Percentiles rank a stretch among this genome's conserved stretches.
Conservation (phyloP, 35 echinoderm and acorn worm species). For the Ptychodera flava region DNA sequence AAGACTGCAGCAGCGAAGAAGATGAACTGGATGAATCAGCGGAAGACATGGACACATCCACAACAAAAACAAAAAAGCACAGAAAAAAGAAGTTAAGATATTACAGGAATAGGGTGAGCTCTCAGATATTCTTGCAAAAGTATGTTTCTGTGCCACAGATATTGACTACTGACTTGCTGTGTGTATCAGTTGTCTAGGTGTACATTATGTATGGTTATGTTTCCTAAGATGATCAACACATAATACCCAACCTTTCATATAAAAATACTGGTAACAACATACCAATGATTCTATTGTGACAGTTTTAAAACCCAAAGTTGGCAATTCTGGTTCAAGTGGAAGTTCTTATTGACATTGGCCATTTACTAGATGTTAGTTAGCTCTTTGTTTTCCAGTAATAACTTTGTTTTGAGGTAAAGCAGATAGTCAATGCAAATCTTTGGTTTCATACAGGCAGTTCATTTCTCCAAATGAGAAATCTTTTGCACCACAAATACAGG, state of each 20-base stretch:
- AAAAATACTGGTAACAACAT: background rate
- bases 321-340: background rate
- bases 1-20: constrained; percentile 18
- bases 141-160: background rate
- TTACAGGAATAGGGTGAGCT: constrained; percentile 47
- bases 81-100: constrained; percentile 4
- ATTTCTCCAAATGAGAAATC: too few relatives aligned
- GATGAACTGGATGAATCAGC: constrained; percentile 28
- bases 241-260: background rate
- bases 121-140: background rate
- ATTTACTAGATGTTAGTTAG: too few relatives aligned
- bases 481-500: too few relatives aligned
- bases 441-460: too few relatives aligned
- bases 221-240: background rate
- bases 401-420: too few relatives aligned
- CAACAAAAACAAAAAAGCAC: constrained; percentile 22
- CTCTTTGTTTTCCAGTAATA: too few relatives aligned
- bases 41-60: constrained; percentile 12
- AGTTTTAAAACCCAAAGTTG: too few relatives aligned
- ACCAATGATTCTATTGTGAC: background rate
- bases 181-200: background rate
- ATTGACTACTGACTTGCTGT: background rate
- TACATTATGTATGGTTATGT: background rate
- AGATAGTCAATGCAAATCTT: too few relatives aligned
- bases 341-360: background rate